A percentile compares a stretch with the other conserved stretches of the same genome.
phyloP scores from a whole-genome alignment of 2,888 invertebrate genomes.

The Dusona sp. region DNA sequence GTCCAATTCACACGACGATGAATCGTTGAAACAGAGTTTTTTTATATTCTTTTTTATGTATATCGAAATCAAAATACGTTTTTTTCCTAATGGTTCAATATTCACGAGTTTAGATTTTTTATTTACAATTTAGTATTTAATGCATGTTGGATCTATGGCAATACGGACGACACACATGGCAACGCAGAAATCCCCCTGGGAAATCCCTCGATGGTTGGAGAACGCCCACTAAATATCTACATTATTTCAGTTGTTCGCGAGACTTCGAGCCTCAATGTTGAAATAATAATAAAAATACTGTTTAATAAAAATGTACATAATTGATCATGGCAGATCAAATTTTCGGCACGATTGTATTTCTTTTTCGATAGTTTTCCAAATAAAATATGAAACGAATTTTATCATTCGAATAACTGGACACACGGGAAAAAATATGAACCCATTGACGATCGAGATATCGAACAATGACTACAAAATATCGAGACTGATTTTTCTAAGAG shows the following conservation, averaged over 20 bases:
- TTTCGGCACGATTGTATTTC: no score
- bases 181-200: conserved; percentile 24
- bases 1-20: neutral
- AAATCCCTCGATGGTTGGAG: conserved; percentile 6
- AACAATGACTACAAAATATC: neutral
- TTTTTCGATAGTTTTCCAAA: no score
- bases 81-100: neutral
- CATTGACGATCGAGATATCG: neutral
- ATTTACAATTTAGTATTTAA: neutral
- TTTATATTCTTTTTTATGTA: neutral
- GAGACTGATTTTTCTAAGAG: neutral
- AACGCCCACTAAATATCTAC: conserved; percentile 58
- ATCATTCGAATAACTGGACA: neutral
- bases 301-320: no score
- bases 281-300: neutral
- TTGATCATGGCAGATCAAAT: no score
- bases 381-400: no score
- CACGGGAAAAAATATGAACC: neutral
- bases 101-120: conserved; percentile 5
- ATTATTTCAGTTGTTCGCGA: conserved; percentile 27
- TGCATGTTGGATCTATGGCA: neutral
- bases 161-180: conserved; percentile 7
- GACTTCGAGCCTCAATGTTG: conserved; percentile 12
- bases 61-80: neutral
- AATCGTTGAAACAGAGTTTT: neutral